Evolutionary conservation across 2,797 vertebrate species (phyloP).

Genomic region (Sebastes dallii): DNA sequence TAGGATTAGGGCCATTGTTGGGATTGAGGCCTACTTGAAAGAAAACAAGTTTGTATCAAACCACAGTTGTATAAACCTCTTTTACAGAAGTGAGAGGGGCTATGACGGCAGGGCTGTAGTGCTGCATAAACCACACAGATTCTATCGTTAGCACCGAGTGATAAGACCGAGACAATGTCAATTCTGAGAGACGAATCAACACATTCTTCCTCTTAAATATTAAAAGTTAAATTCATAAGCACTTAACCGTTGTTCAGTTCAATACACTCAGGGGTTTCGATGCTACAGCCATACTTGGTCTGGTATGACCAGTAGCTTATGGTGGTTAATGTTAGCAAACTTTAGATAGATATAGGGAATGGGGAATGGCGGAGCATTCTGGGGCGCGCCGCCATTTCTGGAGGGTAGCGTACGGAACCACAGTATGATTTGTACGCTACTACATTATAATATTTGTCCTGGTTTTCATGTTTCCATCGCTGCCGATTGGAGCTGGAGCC

Average conservation of each 20-base stretch:
- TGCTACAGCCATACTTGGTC: too few relatives aligned
- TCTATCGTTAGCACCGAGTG: neutral
- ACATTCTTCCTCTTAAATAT: neutral
- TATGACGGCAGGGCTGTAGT: neutral
- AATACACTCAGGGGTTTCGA: neutral
- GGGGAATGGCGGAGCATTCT: too few relatives aligned
- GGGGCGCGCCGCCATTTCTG: too few relatives aligned
- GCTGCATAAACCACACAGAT: neutral
- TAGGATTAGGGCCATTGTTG: neutral
- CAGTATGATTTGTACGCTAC: too few relatives aligned
- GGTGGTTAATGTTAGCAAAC: too few relatives aligned
- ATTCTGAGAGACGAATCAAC: neutral
- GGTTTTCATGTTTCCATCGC: neutral
- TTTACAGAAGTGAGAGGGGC: neutral
- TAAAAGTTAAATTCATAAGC: neutral
- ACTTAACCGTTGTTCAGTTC: neutral
- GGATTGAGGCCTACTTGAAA: neutral
- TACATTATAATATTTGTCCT: too few relatives aligned
- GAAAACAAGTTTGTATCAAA: neutral
- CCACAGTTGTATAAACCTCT: conserved; percentile 1
- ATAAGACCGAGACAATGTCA: neutral
- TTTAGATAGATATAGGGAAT: too few relatives aligned
- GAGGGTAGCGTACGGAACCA: too few relatives aligned
- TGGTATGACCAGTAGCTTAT: too few relatives aligned
- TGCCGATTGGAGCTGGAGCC: neutral